These are phyloP conservation scores for Andrena dorsata DNA, from an alignment of 2,888 invertebrate genomes.

Conservation along the genomic window DNA sequence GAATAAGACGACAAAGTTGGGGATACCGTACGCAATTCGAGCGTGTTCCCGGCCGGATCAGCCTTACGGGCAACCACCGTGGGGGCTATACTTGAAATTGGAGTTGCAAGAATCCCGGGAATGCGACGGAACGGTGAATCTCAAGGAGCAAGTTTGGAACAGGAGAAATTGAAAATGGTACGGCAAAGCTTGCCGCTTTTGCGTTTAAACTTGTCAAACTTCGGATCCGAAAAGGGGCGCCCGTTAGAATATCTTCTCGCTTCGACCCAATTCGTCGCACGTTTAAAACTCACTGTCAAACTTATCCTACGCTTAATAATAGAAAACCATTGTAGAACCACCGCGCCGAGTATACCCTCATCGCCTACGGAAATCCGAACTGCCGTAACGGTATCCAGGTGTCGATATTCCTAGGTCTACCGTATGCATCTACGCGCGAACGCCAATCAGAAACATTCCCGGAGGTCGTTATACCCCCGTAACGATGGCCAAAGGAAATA, in stretches of 20 bases:
- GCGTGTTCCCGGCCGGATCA: constrained; percentile 31
- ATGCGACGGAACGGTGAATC: constrained; percentile 42
- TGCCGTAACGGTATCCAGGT: not conserved
- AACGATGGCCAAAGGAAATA: not conserved
- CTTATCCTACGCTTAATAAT: not conserved
- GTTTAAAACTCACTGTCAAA: constrained; percentile 2
- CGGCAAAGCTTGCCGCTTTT: constrained; percentile 12
- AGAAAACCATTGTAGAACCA: not conserved
- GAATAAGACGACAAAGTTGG: constrained; percentile 18
- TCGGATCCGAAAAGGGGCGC: not conserved
- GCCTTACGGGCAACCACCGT: constrained; percentile 18
- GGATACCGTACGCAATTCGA: constrained; percentile 11
- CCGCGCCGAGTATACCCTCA: not conserved
- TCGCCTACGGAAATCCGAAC: not conserved
- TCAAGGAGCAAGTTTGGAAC: constrained; percentile 33
- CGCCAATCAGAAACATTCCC: too few species aligned
- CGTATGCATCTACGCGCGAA: too few species aligned
- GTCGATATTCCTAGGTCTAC: too few species aligned
- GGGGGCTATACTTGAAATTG: constrained; percentile 48
- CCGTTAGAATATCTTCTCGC: constrained; percentile 8
- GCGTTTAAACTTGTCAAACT: constrained; percentile 4
- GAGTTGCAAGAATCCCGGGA: constrained; percentile 47
- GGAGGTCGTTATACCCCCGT: not conserved
- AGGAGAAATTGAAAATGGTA: constrained; percentile 55
- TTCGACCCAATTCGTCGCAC: not conserved